These are phyloP conservation scores for Diorhabda carinulata DNA, from an alignment of 1,140 invertebrate genomes.

Conservation along the genomic window DNA sequence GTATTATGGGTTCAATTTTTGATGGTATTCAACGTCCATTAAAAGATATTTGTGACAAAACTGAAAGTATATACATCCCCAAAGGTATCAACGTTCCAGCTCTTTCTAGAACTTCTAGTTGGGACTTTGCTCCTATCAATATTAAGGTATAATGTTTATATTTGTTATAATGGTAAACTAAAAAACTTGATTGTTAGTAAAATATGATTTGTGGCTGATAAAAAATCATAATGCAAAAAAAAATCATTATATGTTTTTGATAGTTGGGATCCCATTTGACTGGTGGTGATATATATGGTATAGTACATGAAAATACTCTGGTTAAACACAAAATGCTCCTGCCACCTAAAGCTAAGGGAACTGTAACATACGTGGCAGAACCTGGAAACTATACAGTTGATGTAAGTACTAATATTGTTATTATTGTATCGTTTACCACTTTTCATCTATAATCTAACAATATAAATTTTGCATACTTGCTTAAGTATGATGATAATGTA, in stretches of 20 bases:
- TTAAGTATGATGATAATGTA: too few relatives aligned
- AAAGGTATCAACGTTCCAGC: conserved; percentile 95
- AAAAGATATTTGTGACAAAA: conserved; percentile 92
- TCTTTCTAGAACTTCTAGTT: conserved; percentile 74
- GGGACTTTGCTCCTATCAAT: conserved; percentile 91
- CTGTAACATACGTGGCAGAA: conserved; percentile 92
- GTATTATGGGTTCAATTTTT: conserved; percentile 98
- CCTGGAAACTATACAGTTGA: conserved; percentile 91
- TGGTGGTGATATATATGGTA: conserved; percentile 94
- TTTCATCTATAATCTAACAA: too few relatives aligned
- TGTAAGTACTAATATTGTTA: conserved; percentile 56
- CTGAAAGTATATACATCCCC: conserved; percentile 97
- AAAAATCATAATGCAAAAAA: neutral
- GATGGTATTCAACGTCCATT: conserved; percentile 99
- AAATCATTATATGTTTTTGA: conserved; percentile 14
- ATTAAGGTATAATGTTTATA: conserved; percentile 62
- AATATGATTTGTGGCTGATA: too few relatives aligned
- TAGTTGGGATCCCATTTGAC: conserved; percentile 93
- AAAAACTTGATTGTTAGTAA: too few relatives aligned
- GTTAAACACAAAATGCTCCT: conserved; percentile 97
- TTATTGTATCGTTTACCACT: too few relatives aligned
- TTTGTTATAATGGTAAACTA: neutral
- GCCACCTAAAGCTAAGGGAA: conserved; percentile 91
- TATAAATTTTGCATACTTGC: too few relatives aligned
- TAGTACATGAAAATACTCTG: conserved; percentile 94